Evolutionary conservation across 1,140 invertebrate genomes (phyloP).

Genomic region (Eueides isabella): DNA sequence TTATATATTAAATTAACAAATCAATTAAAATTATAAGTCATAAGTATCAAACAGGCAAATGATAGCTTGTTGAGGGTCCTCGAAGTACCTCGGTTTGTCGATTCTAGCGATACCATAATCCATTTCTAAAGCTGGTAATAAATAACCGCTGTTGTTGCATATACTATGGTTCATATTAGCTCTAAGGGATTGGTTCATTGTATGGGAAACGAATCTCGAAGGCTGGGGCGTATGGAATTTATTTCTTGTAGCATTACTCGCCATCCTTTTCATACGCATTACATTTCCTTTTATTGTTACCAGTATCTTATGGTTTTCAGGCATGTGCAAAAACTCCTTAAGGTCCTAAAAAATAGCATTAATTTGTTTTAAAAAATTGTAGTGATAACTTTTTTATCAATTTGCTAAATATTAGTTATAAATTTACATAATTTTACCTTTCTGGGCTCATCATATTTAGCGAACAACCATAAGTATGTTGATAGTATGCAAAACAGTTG

Average conservation of each 20-base stretch:
- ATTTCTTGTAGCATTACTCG: slow-evolving; percentile 49
- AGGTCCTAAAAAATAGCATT: slow-evolving; percentile 62
- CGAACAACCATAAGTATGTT: slow-evolving; percentile 85
- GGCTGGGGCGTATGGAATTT: slow-evolving; percentile 57
- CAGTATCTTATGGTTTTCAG: slow-evolving; percentile 74
- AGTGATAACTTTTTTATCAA: neutral
- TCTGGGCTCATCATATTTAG: slow-evolving; percentile 81
- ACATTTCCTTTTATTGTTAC: slow-evolving; percentile 66
- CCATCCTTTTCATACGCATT: slow-evolving; percentile 70
- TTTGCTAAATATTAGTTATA: too few relatives aligned
- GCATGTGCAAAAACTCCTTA: slow-evolving; percentile 57
- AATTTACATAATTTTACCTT: slow-evolving; percentile 61
- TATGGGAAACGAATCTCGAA: slow-evolving; percentile 46
- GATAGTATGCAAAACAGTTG: slow-evolving; percentile 84
- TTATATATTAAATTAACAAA: slow-evolving; percentile 17
- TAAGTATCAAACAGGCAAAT: slow-evolving; percentile 69
- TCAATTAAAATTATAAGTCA: slow-evolving; percentile 53
- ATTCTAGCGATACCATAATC: slow-evolving; percentile 70
- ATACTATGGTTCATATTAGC: slow-evolving; percentile 50
- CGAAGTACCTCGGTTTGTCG: slow-evolving; percentile 72
- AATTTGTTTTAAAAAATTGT: neutral
- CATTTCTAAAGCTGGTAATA: slow-evolving; percentile 67
- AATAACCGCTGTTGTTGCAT: slow-evolving; percentile 35
- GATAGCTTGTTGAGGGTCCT: slow-evolving; percentile 74
- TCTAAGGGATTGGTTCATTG: slow-evolving; percentile 48